Percentiles rank a stretch among this genome's conserved stretches.
phyloP scores from a whole-genome alignment of 2,113 vertebrate species.

The Melanocharis versteri region DNA sequence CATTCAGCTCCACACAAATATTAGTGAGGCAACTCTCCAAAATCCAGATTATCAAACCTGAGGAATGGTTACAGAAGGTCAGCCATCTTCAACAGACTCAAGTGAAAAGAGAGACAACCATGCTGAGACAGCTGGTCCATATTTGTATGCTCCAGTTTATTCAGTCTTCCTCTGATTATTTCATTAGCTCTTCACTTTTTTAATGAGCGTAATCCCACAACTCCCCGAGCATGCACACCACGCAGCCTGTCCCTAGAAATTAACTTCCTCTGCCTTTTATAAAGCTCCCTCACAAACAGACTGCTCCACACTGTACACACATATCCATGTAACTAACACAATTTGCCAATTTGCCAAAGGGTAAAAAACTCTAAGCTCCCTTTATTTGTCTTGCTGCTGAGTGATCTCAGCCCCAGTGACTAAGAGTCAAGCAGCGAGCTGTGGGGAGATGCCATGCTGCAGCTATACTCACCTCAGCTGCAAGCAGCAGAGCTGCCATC shows the following conservation, averaged over 20 bases:
- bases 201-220: slow-evolving; percentile 27
- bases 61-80: neutral
- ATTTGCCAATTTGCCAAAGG: slow-evolving; percentile 90
- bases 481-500: slow-evolving; percentile 58
- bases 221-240: neutral
- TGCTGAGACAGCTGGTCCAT: neutral
- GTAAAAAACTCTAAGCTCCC: slow-evolving; percentile 73
- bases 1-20: neutral
- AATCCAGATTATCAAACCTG: neutral
- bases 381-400: slow-evolving; percentile 64
- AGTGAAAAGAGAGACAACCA: neutral
- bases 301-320: slow-evolving; percentile 80
- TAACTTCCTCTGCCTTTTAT: slow-evolving; percentile 77
- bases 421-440: slow-evolving; percentile 17
- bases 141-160: slow-evolving; percentile 35
- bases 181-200: slow-evolving; percentile 54
- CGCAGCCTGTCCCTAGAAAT: slow-evolving; percentile 79
- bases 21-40: neutral
- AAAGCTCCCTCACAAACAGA: slow-evolving; percentile 81
- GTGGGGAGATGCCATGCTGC: slow-evolving; percentile 3
- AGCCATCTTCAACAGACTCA: neutral
- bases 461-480: slow-evolving; percentile 54
- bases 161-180: slow-evolving; percentile 70
- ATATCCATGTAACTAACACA: slow-evolving; percentile 81
- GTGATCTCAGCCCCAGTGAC: slow-evolving; percentile 44